phyloP scores from a whole-genome alignment of 2,888 invertebrate genomes.

The Heteropelma amictum region DNA sequence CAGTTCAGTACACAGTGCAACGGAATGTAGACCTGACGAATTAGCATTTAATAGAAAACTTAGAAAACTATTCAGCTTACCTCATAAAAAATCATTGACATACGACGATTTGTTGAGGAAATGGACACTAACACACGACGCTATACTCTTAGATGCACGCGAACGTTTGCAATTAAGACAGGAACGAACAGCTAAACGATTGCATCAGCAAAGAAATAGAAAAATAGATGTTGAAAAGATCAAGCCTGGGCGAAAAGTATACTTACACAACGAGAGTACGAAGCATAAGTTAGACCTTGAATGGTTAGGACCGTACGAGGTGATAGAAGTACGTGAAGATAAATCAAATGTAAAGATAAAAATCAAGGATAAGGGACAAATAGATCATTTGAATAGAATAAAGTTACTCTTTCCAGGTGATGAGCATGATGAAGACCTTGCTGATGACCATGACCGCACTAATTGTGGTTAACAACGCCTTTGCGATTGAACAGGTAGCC shows the following conservation, averaged over 20 bases:
- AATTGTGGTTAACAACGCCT: constrained; percentile 27
- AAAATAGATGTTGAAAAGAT: constrained; percentile 11
- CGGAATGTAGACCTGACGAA: constrained; percentile 39
- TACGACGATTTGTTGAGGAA: constrained; percentile 35
- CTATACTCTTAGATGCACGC: constrained; percentile 28
- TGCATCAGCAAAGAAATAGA: constrained; percentile 14
- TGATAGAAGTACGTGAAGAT: not conserved
- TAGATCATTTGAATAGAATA: too few species aligned
- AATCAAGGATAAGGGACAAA: too few species aligned
- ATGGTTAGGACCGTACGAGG: not conserved
- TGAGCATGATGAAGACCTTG: not conserved
- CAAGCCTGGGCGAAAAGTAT: constrained; percentile 18
- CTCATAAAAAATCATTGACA: constrained; percentile 28
- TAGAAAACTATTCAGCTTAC: constrained; percentile 28
- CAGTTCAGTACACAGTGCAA: constrained; percentile 25
- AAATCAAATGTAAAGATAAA: constrained; percentile 21
- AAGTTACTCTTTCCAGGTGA: too few species aligned
- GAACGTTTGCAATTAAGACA: constrained; percentile 23
- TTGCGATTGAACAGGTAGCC: constrained; percentile 29
- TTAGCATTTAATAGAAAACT: constrained; percentile 41
- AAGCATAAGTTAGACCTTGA: constrained; percentile 38
- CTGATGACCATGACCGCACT: constrained; percentile 13
- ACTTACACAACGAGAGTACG: constrained; percentile 31
- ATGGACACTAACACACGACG: constrained; percentile 36
- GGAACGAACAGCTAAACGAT: constrained; percentile 22